These are phyloP conservation scores for Trichacis sp. DNA, from an alignment of 2,888 invertebrate species.

Conservation along the genomic window DNA sequence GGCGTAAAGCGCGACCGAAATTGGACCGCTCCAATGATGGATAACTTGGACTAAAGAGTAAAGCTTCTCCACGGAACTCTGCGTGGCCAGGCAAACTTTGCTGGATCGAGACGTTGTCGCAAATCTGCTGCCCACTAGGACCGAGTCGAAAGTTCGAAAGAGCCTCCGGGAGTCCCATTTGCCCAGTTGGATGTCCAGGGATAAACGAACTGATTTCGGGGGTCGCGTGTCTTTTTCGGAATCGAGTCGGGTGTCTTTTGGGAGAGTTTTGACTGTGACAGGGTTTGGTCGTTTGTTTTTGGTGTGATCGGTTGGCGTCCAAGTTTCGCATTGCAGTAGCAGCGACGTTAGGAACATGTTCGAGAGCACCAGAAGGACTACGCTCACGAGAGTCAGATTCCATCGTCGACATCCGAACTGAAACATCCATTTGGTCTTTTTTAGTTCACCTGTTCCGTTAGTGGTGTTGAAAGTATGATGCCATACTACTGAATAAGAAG, in stretches of 20 bases:
- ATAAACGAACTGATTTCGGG: slow-evolving; percentile 18
- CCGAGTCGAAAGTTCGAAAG: slow-evolving; percentile 81
- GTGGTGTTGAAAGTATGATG: too few relatives aligned
- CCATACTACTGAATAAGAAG: too few relatives aligned
- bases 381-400: slow-evolving; percentile 77
- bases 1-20: slow-evolving; percentile 85
- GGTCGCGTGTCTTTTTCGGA: slow-evolving; percentile 9
- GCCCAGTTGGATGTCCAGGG: slow-evolving; percentile 76
- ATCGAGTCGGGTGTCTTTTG: slow-evolving; percentile 12
- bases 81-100: slow-evolving; percentile 83
- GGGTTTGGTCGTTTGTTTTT: slow-evolving; percentile 38
- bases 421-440: slow-evolving; percentile 28
- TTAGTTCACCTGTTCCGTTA: too few relatives aligned
- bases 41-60: slow-evolving; percentile 83
- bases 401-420: slow-evolving; percentile 75
- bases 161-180: slow-evolving; percentile 80
- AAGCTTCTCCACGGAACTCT: slow-evolving; percentile 86
- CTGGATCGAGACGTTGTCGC: slow-evolving; percentile 73
- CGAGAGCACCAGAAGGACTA: slow-evolving; percentile 76
- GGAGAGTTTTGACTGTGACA: slow-evolving; percentile 53
- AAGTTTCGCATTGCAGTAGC: slow-evolving; percentile 71
- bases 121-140: slow-evolving; percentile 78
- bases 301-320: slow-evolving; percentile 48
- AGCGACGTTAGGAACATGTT: slow-evolving; percentile 74
- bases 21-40: slow-evolving; percentile 86